A percentile compares a stretch with the other conserved stretches of the same genome.
Conservation (phyloP, 2,113 vertebrate species). For the Brachirus orientalis region DNA sequence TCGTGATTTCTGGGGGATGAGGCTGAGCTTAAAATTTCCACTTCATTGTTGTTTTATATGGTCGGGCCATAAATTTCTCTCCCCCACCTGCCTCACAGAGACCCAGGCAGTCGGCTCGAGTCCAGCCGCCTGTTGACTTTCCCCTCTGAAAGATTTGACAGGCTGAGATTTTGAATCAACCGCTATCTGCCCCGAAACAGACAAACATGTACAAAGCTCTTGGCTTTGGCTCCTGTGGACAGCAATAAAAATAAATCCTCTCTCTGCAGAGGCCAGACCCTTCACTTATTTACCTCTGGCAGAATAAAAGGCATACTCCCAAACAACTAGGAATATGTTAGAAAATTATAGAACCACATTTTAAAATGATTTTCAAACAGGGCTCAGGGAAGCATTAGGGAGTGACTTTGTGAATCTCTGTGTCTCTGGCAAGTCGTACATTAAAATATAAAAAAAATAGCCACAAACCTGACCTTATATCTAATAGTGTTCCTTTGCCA, state of each 20-base stretch:
- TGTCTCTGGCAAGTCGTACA: too few relatives aligned
- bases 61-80: conserved; percentile 35
- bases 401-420: too few relatives aligned
- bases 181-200: conserved; percentile 44
- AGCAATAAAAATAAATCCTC: conserved; percentile 37
- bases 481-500: too few relatives aligned
- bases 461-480: neutral
- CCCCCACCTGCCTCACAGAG: conserved; percentile 20
- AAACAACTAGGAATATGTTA: neutral
- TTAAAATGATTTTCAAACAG: too few relatives aligned
- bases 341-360: too few relatives aligned
- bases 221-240: neutral
- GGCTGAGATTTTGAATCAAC: too few relatives aligned
- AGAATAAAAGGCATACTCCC: too few relatives aligned
- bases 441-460: neutral
- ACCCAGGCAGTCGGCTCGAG: conserved; percentile 14
- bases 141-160: conserved; percentile 32
- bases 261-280: too few relatives aligned
- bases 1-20: too few relatives aligned
- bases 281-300: conserved; percentile 3
- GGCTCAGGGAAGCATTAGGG: too few relatives aligned
- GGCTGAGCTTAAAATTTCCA: too few relatives aligned
- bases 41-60: too few relatives aligned
- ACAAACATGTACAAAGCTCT: conserved; percentile 6
- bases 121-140: conserved; percentile 34